Conservation (phyloP, 2,797 vertebrate genomes). For the Cuculus canorus region DNA sequence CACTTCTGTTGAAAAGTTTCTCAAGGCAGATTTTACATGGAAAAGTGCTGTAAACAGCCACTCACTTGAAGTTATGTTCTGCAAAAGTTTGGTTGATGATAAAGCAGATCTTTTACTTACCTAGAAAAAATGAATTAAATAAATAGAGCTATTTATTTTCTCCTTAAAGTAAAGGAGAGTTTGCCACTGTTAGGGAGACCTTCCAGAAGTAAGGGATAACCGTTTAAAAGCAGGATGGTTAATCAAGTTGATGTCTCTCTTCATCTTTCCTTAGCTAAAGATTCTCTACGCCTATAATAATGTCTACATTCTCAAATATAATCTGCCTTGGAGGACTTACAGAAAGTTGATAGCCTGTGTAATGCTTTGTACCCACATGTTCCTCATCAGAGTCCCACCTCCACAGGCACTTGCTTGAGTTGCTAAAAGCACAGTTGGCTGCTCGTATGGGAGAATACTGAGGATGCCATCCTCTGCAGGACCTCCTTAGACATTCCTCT, state of each 20-base stretch:
- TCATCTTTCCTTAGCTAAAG: not conserved
- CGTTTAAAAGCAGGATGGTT: not conserved
- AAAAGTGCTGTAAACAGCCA: not conserved
- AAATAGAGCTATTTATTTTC: not conserved
- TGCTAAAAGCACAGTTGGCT: not conserved
- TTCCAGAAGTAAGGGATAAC: not conserved
- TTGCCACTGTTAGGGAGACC: not conserved
- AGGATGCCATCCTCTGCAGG: not conserved
- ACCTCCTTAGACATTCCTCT: not conserved
- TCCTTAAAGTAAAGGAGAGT: not conserved
- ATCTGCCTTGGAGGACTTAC: not conserved
- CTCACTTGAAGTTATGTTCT: not conserved
- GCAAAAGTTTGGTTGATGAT: not conserved
- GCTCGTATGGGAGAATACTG: not conserved
- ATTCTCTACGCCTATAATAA: not conserved
- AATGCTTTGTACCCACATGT: not conserved
- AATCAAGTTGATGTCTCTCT: not conserved
- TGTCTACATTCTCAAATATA: not conserved
- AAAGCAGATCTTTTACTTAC: not conserved
- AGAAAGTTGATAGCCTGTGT: not conserved
- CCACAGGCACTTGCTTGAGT: not conserved
- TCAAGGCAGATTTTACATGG: not conserved
- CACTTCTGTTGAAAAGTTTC: slow-evolving; percentile 11
- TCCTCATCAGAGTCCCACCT: not conserved
- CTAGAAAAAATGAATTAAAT: not conserved